These are phyloP conservation scores for Ptychoptera contaminata DNA, from an alignment of 2,888 invertebrate species.

Conservation along the genomic window DNA sequence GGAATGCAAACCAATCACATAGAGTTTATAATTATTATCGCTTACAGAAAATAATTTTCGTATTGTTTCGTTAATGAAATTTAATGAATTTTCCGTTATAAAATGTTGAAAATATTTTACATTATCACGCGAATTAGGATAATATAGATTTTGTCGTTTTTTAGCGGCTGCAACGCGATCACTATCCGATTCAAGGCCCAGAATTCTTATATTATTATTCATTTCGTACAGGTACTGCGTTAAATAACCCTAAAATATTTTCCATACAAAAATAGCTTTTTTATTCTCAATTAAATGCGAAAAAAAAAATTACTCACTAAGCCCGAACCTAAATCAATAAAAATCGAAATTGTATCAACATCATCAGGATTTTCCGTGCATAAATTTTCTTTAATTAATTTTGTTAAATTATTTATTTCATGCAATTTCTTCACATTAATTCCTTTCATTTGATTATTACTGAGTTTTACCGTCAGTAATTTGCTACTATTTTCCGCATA, in stretches of 20 bases:
- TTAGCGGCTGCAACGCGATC: slow-evolving; percentile 39
- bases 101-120: slow-evolving; percentile 44
- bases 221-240: slow-evolving; percentile 45
- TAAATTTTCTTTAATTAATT: slow-evolving; percentile 24
- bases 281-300: no score
- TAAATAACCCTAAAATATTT: slow-evolving; percentile 48
- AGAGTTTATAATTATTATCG: slow-evolving; percentile 14
- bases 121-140: slow-evolving; percentile 33
- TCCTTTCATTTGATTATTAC: slow-evolving; percentile 17
- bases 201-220: slow-evolving; percentile 37
- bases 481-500: background rate
- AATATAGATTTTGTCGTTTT: slow-evolving; percentile 37
- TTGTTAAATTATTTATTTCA: slow-evolving; percentile 47
- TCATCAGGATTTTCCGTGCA: slow-evolving; percentile 35
- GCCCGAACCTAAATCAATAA: slow-evolving; percentile 62
- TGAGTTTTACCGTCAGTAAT: slow-evolving; percentile 5
- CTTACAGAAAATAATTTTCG: slow-evolving; percentile 19
- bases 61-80: slow-evolving; percentile 30
- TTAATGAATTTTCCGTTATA: slow-evolving; percentile 35
- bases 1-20: slow-evolving; percentile 52
- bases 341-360: slow-evolving; percentile 28
- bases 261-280: slow-evolving; percentile 6
- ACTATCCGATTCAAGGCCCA: slow-evolving; percentile 50
- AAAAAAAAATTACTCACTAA: slow-evolving; percentile 34
- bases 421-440: slow-evolving; percentile 51